phyloP scores from a whole-genome alignment of 1,140 invertebrate species.

The Brachionus angularis region DNA sequence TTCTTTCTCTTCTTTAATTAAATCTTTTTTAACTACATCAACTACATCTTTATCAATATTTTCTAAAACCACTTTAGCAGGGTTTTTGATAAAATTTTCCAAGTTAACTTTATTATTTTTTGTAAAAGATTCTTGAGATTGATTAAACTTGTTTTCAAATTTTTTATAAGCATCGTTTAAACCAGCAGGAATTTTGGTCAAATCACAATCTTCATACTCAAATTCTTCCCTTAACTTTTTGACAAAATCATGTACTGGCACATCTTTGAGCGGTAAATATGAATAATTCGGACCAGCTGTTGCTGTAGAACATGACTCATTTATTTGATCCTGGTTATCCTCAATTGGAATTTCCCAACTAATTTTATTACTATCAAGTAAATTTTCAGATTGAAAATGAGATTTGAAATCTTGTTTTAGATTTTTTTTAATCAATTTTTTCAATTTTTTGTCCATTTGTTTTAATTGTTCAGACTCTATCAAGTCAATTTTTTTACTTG shows the following conservation, averaged over 20 bases:
- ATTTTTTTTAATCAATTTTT: slow-evolving; percentile 40
- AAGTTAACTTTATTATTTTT: slow-evolving; percentile 1
- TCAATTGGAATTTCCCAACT: slow-evolving; percentile 23
- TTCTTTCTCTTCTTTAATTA: background rate
- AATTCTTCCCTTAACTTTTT: slow-evolving; percentile 31
- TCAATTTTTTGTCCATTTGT: slow-evolving; percentile 32
- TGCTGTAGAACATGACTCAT: no score
- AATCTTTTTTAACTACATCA: background rate
- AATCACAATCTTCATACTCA: background rate
- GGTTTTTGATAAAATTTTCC: slow-evolving; percentile 17
- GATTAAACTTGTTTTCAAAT: background rate
- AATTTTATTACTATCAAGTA: background rate
- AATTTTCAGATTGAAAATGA: slow-evolving; percentile 12
- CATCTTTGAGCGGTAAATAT: slow-evolving; percentile 21
- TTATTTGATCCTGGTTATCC: no score
- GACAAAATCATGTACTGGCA: slow-evolving; percentile 19
- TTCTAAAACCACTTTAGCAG: background rate
- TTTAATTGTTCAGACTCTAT: slow-evolving; percentile 9
- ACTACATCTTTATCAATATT: background rate
- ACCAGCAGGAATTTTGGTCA: background rate
- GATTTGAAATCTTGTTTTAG: slow-evolving; percentile 23
- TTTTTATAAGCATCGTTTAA: slow-evolving; percentile 15
- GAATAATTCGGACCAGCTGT: no score
- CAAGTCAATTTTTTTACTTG: background rate
- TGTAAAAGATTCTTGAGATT: background rate